Base-by-base conservation (phyloP, 1,140 invertebrate species). In the Drosophila melanica region DNA sequence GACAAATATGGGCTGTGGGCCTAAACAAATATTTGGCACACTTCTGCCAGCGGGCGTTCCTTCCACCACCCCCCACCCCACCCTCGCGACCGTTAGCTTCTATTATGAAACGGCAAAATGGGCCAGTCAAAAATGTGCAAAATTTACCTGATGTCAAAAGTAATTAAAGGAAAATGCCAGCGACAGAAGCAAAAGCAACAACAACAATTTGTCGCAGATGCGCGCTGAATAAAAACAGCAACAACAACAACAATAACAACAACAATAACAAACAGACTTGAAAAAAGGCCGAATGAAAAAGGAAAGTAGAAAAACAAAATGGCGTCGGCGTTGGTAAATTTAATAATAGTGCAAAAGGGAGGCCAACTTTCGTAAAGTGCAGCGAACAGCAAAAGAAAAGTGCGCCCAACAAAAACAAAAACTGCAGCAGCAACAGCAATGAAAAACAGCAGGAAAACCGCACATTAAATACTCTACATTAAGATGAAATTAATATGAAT, bases 71-170 rank as follows among this genome's bases (percentile, higher is more conserved):
- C 0, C 42, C 18, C 4, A 3, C 12, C 14, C 27, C 16, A 4
- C 23, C 44, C 18, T 18, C n/a, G 2, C 18, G 18, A 18, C 18
- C 18, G 18, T 18, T 18, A 18, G 4, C 27, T 6, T 8, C 10
- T 30, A 8, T 33, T 11, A 45, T 33, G 23, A 6, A 37, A 12
- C 8, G 44, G 14, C 10, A 44, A 60, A 67, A 80, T 71, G 70
- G 65, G 78, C 66, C 60, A 64, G 63, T 60, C 37, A 73, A 67
- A 71, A 63, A 54, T 78, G 67, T 63, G 64, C 58, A 77, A 72
- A 77, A 86, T 68, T 81, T 86, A 84, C 81, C 81, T 84, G 81
- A 81, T 85, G 81, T 85, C 81, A 85, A 85, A 86, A 81, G 81
- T 86, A 85, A 85, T 85, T 85, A 85, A 85, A 85, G 65, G 59